Base-by-base conservation (phyloP, 2,888 invertebrate genomes). In the Digitonthophagus gazella region DNA sequence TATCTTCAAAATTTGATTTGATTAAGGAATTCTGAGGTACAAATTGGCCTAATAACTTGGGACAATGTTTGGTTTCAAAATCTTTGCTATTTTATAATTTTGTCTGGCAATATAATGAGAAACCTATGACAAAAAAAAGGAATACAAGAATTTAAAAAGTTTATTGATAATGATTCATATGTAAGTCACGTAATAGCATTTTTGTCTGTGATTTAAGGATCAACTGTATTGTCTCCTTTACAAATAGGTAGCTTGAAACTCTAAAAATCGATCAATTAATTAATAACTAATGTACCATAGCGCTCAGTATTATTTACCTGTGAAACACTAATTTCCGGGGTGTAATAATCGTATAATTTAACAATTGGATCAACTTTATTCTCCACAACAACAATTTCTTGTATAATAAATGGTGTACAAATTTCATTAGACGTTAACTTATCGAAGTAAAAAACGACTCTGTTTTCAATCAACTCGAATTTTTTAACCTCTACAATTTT, bases 261-360 rank as follows among this genome's bases (percentile, higher is more conserved):
- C 15, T n/a, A n/a, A n/a, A n/a, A n/a, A n/a, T n/a, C n/a, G n/a
- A n/a, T n/a, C n/a, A n/a, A n/a, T n/a, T n/a, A n/a, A n/a, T n/a
- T n/a, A n/a, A n/a, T n/a, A n/a, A n/a, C n/a, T n/a, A n/a, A n/a
- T n/a, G n/a, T n/a, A n/a, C 11, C 1, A 54, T n/a, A 54, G 14
- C 54, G 14, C 11, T n/a, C 54, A 54, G 14, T 1, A 1, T 54
- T 54, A 1, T 16, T 57, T 79, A 89, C 89, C 81, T 85, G 85
- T 0, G 85, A 72, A 15, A 78, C 73, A 69, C 76, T 74, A 18
- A 85, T 78, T 66, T 84, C 84, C 0, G 89, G 89, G 61, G 85
- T 85, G 75, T 91, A 91, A 75, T 91, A 91, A 80, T 91, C 90
- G 64, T 86, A 84, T 0, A 91, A 78, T 69, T 85, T 85, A 1